Percentiles rank a stretch among this genome's conserved stretches.
These are phyloP conservation scores for Ptilonorhynchus violaceus DNA, from an alignment of 2,113 vertebrate species.

Conservation along the genomic window DNA sequence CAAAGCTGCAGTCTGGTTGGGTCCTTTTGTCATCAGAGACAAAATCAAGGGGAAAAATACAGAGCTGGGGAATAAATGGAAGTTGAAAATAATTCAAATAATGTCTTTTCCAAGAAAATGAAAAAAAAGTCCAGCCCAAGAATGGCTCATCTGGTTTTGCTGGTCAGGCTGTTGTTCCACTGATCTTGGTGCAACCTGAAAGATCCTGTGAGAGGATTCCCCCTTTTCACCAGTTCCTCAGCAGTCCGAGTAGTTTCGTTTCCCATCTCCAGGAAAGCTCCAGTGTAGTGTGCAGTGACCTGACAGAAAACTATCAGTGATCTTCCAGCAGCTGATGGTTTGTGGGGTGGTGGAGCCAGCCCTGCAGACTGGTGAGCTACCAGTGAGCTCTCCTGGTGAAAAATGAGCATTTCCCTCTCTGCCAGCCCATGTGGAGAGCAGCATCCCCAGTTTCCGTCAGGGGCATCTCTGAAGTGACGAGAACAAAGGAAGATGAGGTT, in stretches of 20 bases:
- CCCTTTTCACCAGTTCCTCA: accelerated
- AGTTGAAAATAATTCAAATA: not conserved
- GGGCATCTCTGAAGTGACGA: not conserved
- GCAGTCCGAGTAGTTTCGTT: not conserved
- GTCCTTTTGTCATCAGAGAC: not conserved
- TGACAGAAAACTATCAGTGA: not conserved
- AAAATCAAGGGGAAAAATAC: constrained; percentile 6
- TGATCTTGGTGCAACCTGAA: not conserved
- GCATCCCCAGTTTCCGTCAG: not conserved
- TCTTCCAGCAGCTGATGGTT: not conserved
- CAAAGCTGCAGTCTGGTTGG: constrained; percentile 36
- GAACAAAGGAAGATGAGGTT: not conserved
- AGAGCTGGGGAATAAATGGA: not conserved
- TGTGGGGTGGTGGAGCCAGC: not conserved
- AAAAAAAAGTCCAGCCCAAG: not conserved
- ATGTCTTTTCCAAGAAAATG: not conserved
- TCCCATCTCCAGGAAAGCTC: not conserved
- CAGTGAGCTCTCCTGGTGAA: not conserved
- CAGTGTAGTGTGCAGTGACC: not conserved
- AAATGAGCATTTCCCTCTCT: not conserved
- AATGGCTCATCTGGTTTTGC: not conserved
- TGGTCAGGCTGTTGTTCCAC: not conserved
- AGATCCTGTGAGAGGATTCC: not conserved
- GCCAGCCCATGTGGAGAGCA: not conserved
- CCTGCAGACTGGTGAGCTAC: not conserved